Evolutionary conservation across 2,888 invertebrate genomes (phyloP), one percentile per base, ranked within the genome.

Genomic region (Nemoura dubitans): DNA sequence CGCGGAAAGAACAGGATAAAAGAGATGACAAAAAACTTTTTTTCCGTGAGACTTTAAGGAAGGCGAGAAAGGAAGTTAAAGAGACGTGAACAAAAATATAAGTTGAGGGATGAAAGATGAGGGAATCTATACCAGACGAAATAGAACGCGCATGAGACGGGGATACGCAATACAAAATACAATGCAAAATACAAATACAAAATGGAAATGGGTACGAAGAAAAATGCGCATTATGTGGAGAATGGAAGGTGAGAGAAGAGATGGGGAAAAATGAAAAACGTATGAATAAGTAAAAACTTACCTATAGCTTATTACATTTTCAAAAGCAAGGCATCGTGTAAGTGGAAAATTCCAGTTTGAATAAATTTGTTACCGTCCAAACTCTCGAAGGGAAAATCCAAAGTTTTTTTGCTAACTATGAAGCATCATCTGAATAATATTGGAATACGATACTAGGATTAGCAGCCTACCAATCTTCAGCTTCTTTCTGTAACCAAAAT

Each of bases 41-140:
- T 82, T 29, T 78, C 27, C n/a, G 36, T 29, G 29, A 82, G 82
- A 30, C 82, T 82, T 82, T 28, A 28, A 16, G 36, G 29, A 30
- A 82, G 82, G 82, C 30, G 82, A 82, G 82, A 29, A 82, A 36
- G 29, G 82, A 82, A 82, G 82, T 82, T 82, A 82, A 82, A 82
- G 30, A 82, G 82, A 82, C 82, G 82, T 82, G 82, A 82, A 82
- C 82, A 82, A 82, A 82, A 82, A 82, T 82, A 82, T 82, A 82
- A 82, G 82, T 82, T 82, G 30, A 82, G 29, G 36, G 29, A 30
- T 82, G 82, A 36, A 82, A 82, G 82, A 82, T 82, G 82, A 30
- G 27, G 78, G n/a, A 78, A 78, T 78, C 78, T 27, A 78, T 78
- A 78, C 28, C 10, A 26, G 10, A 10, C 78, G 78, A 78, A 78